Evolutionary conservation across 2,888 invertebrate genomes (phyloP).

Genomic region (Ramazzottius varieornatus): DNA sequence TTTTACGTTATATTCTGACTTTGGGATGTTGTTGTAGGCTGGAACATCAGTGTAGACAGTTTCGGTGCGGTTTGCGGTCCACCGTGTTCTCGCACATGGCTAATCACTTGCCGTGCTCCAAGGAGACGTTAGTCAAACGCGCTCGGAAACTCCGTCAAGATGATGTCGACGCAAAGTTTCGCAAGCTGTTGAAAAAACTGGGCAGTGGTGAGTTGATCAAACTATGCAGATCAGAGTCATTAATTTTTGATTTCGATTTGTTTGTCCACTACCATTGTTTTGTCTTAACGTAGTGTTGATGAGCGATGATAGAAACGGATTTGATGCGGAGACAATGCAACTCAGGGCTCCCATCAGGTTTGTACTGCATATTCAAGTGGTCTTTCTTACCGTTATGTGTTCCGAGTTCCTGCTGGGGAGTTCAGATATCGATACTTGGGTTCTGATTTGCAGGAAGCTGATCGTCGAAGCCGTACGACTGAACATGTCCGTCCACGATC

Average conservation of each 20-base stretch:
- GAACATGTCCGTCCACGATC: neutral
- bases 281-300: too few relatives aligned
- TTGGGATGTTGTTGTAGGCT: neutral
- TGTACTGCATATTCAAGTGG: too few relatives aligned
- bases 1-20: too few relatives aligned
- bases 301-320: too few relatives aligned
- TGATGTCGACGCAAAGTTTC: constrained; percentile 9
- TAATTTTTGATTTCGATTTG: too few relatives aligned
- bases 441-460: constrained; percentile 1
- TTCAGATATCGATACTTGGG: too few relatives aligned
- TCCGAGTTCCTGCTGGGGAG: too few relatives aligned
- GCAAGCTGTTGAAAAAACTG: neutral
- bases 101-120: constrained; percentile 18
- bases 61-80: constrained; percentile 12
- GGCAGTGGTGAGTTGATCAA: neutral
- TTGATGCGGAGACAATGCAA: too few relatives aligned
- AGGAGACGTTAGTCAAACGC: constrained; percentile 19
- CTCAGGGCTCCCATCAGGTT: too few relatives aligned
- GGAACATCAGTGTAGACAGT: neutral
- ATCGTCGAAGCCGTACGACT: neutral
- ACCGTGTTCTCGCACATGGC: constrained; percentile 18
- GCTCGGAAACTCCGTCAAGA: constrained; percentile 19
- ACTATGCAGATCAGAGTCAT: too few relatives aligned
- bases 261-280: too few relatives aligned
- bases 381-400: too few relatives aligned